phyloP scores from a whole-genome alignment of 2,113 vertebrate genomes.

The Tachycineta bicolor region DNA sequence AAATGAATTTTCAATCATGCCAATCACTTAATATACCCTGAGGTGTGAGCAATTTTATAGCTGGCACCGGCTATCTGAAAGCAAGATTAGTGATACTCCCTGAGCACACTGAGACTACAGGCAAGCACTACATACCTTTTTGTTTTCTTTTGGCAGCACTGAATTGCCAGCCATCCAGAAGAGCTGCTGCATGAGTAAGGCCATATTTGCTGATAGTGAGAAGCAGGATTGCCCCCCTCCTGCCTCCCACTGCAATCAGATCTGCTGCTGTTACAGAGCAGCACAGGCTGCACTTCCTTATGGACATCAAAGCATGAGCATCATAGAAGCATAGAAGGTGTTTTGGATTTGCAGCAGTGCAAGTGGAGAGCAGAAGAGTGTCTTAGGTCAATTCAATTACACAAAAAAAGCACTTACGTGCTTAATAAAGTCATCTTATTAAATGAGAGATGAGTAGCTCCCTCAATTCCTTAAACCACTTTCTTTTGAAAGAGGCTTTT shows the following conservation, averaged over 20 bases:
- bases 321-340: not conserved
- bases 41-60: not conserved
- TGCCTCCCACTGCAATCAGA: fast-evolving
- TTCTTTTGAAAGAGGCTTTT: not conserved
- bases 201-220: not conserved
- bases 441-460: not conserved
- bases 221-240: not conserved
- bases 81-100: not conserved
- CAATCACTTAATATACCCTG: not conserved
- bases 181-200: not conserved
- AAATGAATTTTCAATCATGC: not conserved
- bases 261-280: not conserved
- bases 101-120: not conserved
- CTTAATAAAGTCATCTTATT: slow-evolving; percentile 1
- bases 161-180: not conserved
- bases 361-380: not conserved
- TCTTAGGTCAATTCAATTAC: not conserved
- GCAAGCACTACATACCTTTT: not conserved
- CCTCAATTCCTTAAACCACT: not conserved
- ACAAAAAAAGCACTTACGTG: not conserved
- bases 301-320: not conserved
- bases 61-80: not conserved
- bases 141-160: not conserved
- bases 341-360: not conserved
- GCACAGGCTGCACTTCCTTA: not conserved